Percentiles rank a stretch among this genome's conserved stretches.
These are phyloP conservation scores for Sus cebifrons DNA, from an alignment of 2,797 vertebrate genomes.

Conservation along the genomic window DNA sequence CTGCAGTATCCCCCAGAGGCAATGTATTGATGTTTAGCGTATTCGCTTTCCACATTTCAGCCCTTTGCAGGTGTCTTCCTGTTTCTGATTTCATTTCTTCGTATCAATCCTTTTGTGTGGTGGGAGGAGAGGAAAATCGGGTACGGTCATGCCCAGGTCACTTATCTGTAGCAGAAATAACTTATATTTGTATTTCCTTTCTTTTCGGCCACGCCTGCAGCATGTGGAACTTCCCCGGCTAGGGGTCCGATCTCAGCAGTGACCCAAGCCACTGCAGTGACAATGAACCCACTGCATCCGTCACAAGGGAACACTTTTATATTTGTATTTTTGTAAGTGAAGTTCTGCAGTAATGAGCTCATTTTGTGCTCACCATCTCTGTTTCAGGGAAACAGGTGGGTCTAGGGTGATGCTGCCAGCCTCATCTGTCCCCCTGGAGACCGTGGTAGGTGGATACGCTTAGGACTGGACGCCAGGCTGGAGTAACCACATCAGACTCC, in stretches of 20 bases:
- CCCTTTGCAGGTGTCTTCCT: not conserved
- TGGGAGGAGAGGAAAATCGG: not conserved
- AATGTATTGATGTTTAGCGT: fast-evolving
- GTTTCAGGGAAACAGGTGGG: not conserved
- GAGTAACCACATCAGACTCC: not conserved
- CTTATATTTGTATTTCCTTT: too few relatives aligned
- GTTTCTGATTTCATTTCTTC: not conserved
- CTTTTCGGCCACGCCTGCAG: too few relatives aligned
- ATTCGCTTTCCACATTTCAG: not conserved
- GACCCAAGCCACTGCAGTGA: too few relatives aligned
- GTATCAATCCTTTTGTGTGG: not conserved
- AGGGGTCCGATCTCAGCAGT: too few relatives aligned
- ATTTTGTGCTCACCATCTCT: not conserved
- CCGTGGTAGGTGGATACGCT: not conserved
- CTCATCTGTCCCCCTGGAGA: fast-evolving
- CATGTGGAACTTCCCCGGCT: too few relatives aligned
- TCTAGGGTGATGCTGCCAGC: not conserved
- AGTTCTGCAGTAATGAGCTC: not conserved
- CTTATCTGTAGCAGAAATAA: not conserved
- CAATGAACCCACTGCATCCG: too few relatives aligned
- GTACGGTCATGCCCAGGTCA: not conserved
- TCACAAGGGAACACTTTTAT: too few relatives aligned
- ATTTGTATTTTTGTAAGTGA: not conserved
- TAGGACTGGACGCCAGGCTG: fast-evolving
- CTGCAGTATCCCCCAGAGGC: fast-evolving